phyloP scores from a whole-genome alignment of 2,888 invertebrate genomes.

The Drosophila leonis region DNA sequence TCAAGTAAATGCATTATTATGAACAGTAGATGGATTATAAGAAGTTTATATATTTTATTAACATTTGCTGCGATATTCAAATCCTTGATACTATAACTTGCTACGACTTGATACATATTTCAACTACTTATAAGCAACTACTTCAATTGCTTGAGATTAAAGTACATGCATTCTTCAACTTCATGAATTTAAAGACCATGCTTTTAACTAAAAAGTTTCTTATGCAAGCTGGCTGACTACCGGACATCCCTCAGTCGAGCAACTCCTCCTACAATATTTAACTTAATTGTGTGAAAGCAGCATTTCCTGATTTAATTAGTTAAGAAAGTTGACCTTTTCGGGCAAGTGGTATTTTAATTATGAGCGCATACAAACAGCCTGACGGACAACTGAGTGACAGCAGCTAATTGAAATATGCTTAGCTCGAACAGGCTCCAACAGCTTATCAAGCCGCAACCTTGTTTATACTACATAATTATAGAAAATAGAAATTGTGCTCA shows the following conservation, averaged over 20 bases:
- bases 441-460: background rate
- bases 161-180: no score
- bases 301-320: background rate
- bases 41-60: no score
- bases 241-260: background rate
- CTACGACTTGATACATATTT: no score
- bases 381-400: constrained; percentile 16
- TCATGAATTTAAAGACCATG: no score
- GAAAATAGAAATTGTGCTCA: background rate
- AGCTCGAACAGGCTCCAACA: background rate
- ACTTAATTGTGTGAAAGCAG: background rate
- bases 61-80: no score
- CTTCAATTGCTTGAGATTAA: no score
- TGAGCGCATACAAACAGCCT: constrained; percentile 4
- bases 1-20: no score
- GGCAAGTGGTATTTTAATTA: constrained; percentile 12
- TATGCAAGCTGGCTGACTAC: no score
- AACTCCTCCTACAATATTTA: no score
- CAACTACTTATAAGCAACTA: no score
- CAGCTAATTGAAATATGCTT: constrained; percentile 3
- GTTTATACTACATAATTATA: background rate
- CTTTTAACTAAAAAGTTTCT: background rate
- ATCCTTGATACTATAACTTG: no score
- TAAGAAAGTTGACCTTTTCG: constrained; percentile 3
- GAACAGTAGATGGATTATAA: no score